Percentiles rank a stretch among this genome's conserved stretches.
These are phyloP conservation scores for Arnoldichthys spilopterus DNA, from an alignment of 2,797 vertebrate species.

Conservation along the genomic window DNA sequence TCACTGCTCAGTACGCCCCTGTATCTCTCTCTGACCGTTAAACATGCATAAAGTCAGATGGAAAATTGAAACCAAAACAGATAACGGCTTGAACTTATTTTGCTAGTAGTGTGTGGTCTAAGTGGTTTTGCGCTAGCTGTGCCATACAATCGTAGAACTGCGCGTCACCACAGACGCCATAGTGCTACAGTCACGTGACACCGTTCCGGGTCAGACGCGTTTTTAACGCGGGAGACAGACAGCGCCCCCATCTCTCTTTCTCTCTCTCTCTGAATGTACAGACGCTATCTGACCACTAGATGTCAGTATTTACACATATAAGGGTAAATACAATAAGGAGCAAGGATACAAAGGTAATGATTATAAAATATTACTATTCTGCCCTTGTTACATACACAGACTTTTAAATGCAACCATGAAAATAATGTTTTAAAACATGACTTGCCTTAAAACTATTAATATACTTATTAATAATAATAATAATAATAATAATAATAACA, in stretches of 20 bases:
- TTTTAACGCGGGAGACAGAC: background rate
- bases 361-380: no score
- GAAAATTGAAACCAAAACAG: background rate
- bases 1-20: background rate
- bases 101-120: no score
- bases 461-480: no score
- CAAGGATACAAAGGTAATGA: no score
- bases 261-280: no score
- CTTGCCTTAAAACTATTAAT: no score
- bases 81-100: no score
- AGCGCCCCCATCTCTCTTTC: constrained; percentile 3
- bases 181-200: background rate
- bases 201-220: constrained; percentile 32
- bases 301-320: background rate
- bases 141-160: background rate
- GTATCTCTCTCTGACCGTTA: background rate
- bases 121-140: constrained; percentile 13
- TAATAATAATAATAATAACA: no score
- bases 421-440: no score
- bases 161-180: constrained; percentile 30
- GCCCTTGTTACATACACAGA: no score
- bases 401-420: no score
- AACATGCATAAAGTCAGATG: background rate
- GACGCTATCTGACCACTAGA: background rate
- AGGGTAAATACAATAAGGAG: no score